Evolutionary conservation across 2,113 vertebrate species (phyloP), one percentile per base, ranked within the genome.

Genomic region (Chrysemys picta): DNA sequence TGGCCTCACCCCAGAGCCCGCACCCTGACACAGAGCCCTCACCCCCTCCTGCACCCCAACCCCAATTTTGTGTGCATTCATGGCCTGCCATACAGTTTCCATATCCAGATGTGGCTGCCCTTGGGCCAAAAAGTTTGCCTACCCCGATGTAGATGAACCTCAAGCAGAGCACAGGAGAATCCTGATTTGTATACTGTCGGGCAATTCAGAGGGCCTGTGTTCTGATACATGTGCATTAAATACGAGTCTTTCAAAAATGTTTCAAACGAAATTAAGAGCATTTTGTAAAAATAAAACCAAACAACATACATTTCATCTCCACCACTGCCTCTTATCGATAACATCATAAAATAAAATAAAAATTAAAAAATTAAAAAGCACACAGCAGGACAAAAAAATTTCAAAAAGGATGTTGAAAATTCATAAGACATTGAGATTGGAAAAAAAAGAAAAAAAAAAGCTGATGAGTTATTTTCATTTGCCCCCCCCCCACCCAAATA

Each of bases 301-400:
- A n/a, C 52, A 47, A 59, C 31, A 17, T 45, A 19, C 16, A n/a
- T 82, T 76, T 62, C 5, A 56, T 42, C 8, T 38, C 56, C 27
- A 47, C 25, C 25, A 65, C 14, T 17, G 8, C 80, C 45, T 57
- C 52, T 49, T 42, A 76, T 29, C 21, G 38, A 5, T 25, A 52
- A 16, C 13, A 49, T 38, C 11, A 57, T 78, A 87, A n/a, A 25
- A 35, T 21, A 65, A 53, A 87, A 13, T 10, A 69, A 59, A 50
- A 56, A 31, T 62, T 45, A 45, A 29, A 59, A 27, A 31, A 62
- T 31, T 13, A 22, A 38, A 21, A 72, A 72, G 4, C 3, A 21
- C 35, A 17, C 31, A n/a, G 5, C 24, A 69, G 0, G 0, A 79
- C 45, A 56, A 81, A 53, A 78, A 72, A 8, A 5, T 42, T 16